Base-by-base conservation (phyloP, 2,113 vertebrate genomes). In the Gallinago undulata region DNA sequence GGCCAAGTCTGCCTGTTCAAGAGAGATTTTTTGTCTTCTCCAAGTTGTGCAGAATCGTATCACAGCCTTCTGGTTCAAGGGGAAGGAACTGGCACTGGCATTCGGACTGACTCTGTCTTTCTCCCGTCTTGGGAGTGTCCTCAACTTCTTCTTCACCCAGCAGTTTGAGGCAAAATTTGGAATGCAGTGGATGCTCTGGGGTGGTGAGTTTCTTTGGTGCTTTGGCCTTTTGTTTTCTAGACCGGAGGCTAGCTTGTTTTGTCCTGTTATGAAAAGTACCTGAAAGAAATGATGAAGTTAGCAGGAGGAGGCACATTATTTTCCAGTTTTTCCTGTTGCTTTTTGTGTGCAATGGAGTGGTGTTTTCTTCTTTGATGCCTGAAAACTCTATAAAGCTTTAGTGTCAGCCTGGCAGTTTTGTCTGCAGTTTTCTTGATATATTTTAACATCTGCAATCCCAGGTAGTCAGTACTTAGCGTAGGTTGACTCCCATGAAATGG, bases 101-200 rank as follows among this genome's bases (percentile, higher is more conserved):
- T 99, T 98, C 27, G 96, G 98, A 27, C 90, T 99, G 76, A 98
- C 98, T 13, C 48, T 98, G 63, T 98, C 98, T 17, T 99, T 98
- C 88, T 99, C 98, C 14, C 81, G 93, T 15, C 97, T 99, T n/a
- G 98, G 98, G 31, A 99, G 98, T 4, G 98, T 98, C 68, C 98
- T 99, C 56, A 99, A 99, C 96, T 99, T 99, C 96, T 98, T 99
- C 84, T 95, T 99, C 82, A 99, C 98, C 3, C 97, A 98, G 96
- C 96, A 56, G 53, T 98, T 98, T 86, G 98, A 99, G 85, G 97
- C 97, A 43, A 93, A 78, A 19, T 98, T 97, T 77, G 98, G 98
- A 33, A 98, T 99, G 90, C 98, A 99, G 97, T 98, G 98, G 98
- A 98, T 98, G 0, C 98, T 99, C 41, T 98, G 98, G 98, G 98